Percentiles rank a stretch among this genome's conserved stretches.
Conservation (phyloP, 2,797 vertebrate genomes). For the Peromyscus attwateri region DNA sequence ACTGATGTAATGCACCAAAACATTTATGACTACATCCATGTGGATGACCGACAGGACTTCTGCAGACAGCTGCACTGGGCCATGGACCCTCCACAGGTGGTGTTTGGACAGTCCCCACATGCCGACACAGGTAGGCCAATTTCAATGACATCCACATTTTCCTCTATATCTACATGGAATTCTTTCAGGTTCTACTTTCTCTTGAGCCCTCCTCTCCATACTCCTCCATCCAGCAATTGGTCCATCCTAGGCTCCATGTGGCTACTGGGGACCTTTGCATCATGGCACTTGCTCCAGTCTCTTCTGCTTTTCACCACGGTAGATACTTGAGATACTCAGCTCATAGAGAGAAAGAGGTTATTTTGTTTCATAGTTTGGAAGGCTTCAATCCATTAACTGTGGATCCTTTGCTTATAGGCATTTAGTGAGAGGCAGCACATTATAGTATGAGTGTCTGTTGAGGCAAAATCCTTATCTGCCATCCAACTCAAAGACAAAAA, state of each 20-base stretch:
- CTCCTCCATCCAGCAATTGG: not conserved
- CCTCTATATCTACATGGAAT: not conserved
- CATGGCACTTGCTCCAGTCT: not conserved
- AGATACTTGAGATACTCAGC: not conserved
- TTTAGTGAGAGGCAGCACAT: not conserved
- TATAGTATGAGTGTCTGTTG: not conserved
- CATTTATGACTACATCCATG: slow-evolving; percentile 97
- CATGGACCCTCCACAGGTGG: slow-evolving; percentile 94
- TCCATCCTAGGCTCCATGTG: not conserved
- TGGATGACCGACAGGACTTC: slow-evolving; percentile 98
- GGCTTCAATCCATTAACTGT: not conserved
- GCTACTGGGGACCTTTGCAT: not conserved
- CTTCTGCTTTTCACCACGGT: not conserved
- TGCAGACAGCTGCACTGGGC: slow-evolving; percentile 97
- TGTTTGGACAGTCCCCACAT: slow-evolving; percentile 88
- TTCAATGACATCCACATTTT: too few species aligned
- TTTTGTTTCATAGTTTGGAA: not conserved
- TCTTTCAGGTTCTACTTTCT: not conserved
- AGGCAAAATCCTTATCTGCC: not conserved
- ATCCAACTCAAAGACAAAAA: not conserved
- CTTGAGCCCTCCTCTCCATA: not conserved
- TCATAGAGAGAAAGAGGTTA: not conserved
- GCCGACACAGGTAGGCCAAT: slow-evolving; percentile 87
- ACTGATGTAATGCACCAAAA: slow-evolving; percentile 99
- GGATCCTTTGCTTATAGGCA: not conserved